These are phyloP conservation scores for Triplophysa yarkandensis DNA, from an alignment of 2,797 vertebrate genomes.

Conservation along the genomic window DNA sequence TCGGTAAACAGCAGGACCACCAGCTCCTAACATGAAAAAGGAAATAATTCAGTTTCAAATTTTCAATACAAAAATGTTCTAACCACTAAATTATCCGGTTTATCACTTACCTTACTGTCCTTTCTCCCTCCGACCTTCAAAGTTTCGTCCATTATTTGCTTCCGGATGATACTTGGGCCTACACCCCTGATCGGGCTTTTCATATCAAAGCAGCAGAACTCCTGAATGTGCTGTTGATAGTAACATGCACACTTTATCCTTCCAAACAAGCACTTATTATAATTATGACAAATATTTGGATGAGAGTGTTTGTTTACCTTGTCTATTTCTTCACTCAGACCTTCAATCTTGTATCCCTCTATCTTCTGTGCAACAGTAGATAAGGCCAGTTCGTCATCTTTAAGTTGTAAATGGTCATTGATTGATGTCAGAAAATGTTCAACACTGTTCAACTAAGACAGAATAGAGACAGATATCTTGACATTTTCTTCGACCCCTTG, in stretches of 20 bases:
- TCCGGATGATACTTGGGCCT: conserved; percentile 67
- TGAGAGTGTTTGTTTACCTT: conserved; percentile 77
- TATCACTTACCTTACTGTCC: conserved; percentile 79
- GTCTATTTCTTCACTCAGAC: conserved; percentile 82
- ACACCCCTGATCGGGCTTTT: conserved; percentile 75
- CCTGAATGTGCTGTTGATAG: conserved; percentile 71
- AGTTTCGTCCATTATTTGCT: conserved; percentile 78
- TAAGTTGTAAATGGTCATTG: conserved; percentile 75
- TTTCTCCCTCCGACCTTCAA: conserved; percentile 78
- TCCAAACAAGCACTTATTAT: too few relatives aligned
- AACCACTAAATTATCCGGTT: neutral
- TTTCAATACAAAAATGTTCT: neutral
- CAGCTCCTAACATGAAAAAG: conserved; percentile 70
- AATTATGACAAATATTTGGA: too few relatives aligned
- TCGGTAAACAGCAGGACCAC: conserved; percentile 85
- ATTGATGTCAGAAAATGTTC: conserved; percentile 77
- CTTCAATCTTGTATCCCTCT: conserved; percentile 78
- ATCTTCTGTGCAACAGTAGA: conserved; percentile 72
- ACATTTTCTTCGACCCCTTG: too few relatives aligned
- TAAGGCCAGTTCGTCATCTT: conserved; percentile 76
- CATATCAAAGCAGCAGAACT: conserved; percentile 77
- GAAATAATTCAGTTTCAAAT: neutral
- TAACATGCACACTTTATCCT: neutral
- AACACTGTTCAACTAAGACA: conserved; percentile 72
- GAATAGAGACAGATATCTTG: neutral